Evolutionary conservation across 2,113 vertebrate species (phyloP), one percentile per base, ranked within the genome.

Genomic region (Emydocephalus ijimae): DNA sequence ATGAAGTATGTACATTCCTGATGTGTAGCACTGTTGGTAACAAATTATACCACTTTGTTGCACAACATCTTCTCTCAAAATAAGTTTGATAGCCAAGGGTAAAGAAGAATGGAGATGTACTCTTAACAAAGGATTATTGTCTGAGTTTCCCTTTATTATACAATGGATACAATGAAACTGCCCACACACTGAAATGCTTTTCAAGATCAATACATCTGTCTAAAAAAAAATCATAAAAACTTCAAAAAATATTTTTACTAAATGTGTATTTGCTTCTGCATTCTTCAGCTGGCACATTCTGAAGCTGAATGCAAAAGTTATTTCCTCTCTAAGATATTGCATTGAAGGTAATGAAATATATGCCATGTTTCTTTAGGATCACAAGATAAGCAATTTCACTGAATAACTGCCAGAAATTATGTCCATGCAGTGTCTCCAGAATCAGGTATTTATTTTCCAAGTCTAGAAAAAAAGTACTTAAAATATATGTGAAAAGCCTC

Each of bases 161-260:
- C 3, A 23, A 61, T 39, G 26, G 29, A 50, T 34, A 39, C 7
- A 74, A 29, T 55, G 43, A n/a, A 90, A 45, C 55, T 59, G 45
- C 23, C 61, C 59, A 74, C 6, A 74, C 26, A 88, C 11, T 26
- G 88, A 92, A 88, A 89, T 26, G 34, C 45, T 9, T 81, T 64
- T 15, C 43, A 74, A 45, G 34, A 43, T 86, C 50, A 34, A 34
- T 34, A 8, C 55, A 86, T 52, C 29, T n/a, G 94, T 95, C 95
- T 93, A 93, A 96, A 97, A 97, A 97, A 97, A 97, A 97, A 50
- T 94, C 94, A 92, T 88, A 92, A 93, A 8, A 7, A 92, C 89
- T 93, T 92, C 8, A 11, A 95, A 94, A 94, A n/a, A 94, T 92
- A 91, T 96, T 0, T 90, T 95, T 93, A 88, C 94, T 92, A 92